Base-by-base conservation (phyloP, 1,140 invertebrate genomes). In the Drosophila cardini region DNA sequence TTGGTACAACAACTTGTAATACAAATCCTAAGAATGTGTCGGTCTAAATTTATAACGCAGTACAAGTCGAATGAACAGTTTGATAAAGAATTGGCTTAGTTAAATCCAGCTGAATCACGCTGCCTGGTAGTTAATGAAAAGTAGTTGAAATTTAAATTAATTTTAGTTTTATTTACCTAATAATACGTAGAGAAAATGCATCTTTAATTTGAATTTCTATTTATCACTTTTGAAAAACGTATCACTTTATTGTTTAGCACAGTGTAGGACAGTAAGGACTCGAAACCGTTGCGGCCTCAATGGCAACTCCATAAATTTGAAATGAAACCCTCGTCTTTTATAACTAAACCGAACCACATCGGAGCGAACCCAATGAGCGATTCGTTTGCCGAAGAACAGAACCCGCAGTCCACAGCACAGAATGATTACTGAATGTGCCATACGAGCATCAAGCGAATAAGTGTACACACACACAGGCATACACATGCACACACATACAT, bases 351-450 rank as follows among this genome's bases (percentile, higher is more conserved):
- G 43, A 70, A 55, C 65, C 50, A 43, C 56, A 62, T 36, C 63
- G 71, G 61, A 48, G 57, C 64, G 56, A 68, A 58, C 61, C 63
- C 40, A 60, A n/a, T n/a, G n/a, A 46, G 43, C 48, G 71, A 73
- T 16, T 53, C 60, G 48, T 56, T 50, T 40, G 42, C 48, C 80
- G 72, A 84, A 85, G 82, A 85, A 86, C 74, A 64, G 70, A 87
- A 87, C 75, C 78, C 82, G 75, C 78, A 86, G 80, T 76, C 71
- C 83, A 78, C 76, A 76, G 72, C 79, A 83, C 83, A 86, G 76
- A 86, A 86, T 80, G 84, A 85, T 85, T 85, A 85, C 81, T 85
- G 81, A 86, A 87, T 71, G 21, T 26, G 79, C 76, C 68, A 61
- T 72, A 64, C 76, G 68, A 78, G 82, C 84, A 86, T 87, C 82